Evolutionary conservation across 2,888 invertebrate genomes (phyloP).

Genomic region (Hartigia nigra): DNA sequence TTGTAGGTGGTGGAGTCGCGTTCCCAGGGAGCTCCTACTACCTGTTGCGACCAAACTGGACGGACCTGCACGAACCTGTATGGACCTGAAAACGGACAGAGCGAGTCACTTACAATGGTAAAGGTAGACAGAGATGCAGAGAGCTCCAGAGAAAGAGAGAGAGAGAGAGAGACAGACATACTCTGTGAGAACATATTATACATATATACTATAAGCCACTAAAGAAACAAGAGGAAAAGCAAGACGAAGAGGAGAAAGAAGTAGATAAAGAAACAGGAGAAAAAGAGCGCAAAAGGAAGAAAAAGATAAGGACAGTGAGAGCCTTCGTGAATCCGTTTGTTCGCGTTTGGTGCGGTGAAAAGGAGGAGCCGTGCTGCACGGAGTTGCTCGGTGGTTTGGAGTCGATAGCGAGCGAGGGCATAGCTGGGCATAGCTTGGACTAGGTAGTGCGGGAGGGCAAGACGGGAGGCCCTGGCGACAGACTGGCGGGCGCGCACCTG

Average conservation of each 20-base stretch:
- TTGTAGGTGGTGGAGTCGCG: conserved; percentile 31
- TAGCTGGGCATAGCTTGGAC: conserved; percentile 34
- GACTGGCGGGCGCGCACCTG: conserved; percentile 64
- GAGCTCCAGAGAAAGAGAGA: conserved; percentile 12
- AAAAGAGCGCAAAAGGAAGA: conserved; percentile 13
- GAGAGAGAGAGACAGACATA: conserved; percentile 20
- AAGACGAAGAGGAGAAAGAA: conserved; percentile 12
- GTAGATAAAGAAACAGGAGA: neutral
- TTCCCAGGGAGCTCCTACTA: conserved; percentile 31
- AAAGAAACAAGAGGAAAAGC: conserved; percentile 17
- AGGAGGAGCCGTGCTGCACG: conserved; percentile 27
- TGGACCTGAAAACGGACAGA: conserved; percentile 4
- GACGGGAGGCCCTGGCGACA: conserved; percentile 57
- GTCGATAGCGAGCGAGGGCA: conserved; percentile 13
- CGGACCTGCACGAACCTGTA: neutral
- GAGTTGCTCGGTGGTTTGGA: conserved; percentile 24
- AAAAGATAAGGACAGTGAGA: conserved; percentile 18
- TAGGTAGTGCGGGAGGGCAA: conserved; percentile 31
- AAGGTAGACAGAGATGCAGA: neutral
- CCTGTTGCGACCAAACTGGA: conserved; percentile 30
- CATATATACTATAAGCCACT: conserved; percentile 21
- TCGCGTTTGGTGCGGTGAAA: conserved; percentile 29
- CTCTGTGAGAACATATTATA: conserved; percentile 11
- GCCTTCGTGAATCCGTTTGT: conserved; percentile 35
- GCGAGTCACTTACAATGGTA: conserved; percentile 1